Percentiles rank a stretch among this genome's conserved stretches.
phyloP scores from a whole-genome alignment of 2,888 invertebrate genomes.

The Caenorhabditis wallacei region DNA sequence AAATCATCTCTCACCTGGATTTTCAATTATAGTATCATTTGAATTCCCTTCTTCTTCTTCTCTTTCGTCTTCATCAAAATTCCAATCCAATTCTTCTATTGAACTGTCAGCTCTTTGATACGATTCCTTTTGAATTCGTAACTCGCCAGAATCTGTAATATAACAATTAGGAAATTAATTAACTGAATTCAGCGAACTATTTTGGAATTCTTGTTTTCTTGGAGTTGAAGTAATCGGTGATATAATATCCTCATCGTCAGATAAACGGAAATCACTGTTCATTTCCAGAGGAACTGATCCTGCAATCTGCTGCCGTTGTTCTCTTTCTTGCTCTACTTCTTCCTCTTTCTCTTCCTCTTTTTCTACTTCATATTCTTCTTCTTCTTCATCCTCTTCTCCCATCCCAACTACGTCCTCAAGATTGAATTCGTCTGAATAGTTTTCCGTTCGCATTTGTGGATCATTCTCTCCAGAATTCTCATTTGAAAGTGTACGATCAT shows the following conservation, averaged over 20 bases:
- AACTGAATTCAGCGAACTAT: not conserved
- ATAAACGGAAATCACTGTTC: conserved; percentile 23
- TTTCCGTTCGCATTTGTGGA: not conserved
- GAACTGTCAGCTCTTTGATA: conserved; percentile 1
- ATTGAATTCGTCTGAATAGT: no score
- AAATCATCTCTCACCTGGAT: not conserved
- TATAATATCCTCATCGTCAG: conserved; percentile 24
- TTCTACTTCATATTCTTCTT: not conserved
- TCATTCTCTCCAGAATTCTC: conserved; percentile 20
- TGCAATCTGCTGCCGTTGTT: not conserved
- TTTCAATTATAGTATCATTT: not conserved
- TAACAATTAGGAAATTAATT: no score
- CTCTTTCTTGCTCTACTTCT: not conserved
- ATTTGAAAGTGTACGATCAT: not conserved
- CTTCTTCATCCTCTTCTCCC: not conserved
- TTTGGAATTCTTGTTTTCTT: not conserved
- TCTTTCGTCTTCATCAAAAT: conserved; percentile 22
- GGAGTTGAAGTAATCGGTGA: conserved; percentile 53
- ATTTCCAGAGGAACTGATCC: conserved; percentile 16
- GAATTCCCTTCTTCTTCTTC: not conserved
- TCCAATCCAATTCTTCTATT: conserved; percentile 45
- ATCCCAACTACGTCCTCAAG: no score
- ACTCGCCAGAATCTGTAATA: no score
- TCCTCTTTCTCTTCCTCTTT: not conserved
- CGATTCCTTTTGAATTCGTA: not conserved